A percentile compares a stretch with the other conserved stretches of the same genome.
These are phyloP conservation scores for Agonopterix subpropinquella DNA, from an alignment of 2,888 invertebrate genomes.

Conservation along the genomic window DNA sequence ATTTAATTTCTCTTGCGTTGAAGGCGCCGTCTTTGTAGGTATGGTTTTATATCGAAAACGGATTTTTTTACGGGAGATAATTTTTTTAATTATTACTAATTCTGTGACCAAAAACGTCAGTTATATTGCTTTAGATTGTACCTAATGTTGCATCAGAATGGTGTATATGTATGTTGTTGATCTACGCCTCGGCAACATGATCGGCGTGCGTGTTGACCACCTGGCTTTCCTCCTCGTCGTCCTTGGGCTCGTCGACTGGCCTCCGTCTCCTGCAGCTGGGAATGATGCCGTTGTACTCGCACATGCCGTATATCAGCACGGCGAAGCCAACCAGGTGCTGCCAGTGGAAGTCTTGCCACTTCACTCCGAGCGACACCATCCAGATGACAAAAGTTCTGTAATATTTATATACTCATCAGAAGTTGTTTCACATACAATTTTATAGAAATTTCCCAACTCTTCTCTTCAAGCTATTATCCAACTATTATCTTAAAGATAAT, in stretches of 20 bases:
- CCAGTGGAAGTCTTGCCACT: conserved; percentile 88
- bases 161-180: not conserved
- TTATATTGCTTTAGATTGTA: too few relatives aligned
- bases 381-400: conserved; percentile 91
- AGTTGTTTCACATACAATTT: too few relatives aligned
- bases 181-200: conserved; percentile 12
- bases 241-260: conserved; percentile 6
- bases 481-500: too few relatives aligned
- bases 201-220: conserved; percentile 26
- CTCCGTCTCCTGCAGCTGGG: conserved; percentile 30
- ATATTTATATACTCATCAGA: not conserved
- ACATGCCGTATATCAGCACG: conserved; percentile 86
- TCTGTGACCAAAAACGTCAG: too few relatives aligned
- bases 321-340: conserved; percentile 87
- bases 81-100: too few relatives aligned
- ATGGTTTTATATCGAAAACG: too few relatives aligned
- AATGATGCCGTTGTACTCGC: conserved; percentile 84
- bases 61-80: too few relatives aligned
- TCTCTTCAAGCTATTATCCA: too few relatives aligned
- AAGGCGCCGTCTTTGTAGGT: too few relatives aligned
- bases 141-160: too few relatives aligned
- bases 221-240: conserved; percentile 19
- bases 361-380: conserved; percentile 83
- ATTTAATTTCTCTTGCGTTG: too few relatives aligned
- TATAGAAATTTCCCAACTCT: too few relatives aligned